Base-by-base conservation (phyloP, 2,797 vertebrate genomes). In the Acrossocheilus wenchowensis region DNA sequence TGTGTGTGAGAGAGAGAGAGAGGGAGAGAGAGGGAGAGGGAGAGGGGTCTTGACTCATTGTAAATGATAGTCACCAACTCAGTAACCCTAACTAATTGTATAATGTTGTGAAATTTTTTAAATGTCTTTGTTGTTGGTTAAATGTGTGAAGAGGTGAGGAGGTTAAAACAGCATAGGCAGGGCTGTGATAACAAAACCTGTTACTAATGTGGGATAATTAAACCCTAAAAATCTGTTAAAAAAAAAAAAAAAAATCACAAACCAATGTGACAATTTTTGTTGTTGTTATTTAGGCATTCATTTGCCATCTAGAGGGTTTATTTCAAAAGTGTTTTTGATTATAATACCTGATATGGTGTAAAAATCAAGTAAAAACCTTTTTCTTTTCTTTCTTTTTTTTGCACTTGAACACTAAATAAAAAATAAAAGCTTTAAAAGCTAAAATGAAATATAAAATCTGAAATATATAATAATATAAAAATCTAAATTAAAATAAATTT, bases 21-120 rank as follows among this genome's bases (percentile, higher is more conserved):
- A n/a, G n/a, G n/a, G n/a, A n/a, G n/a, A 26, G 26, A 26, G 26
- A 26, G 26, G 1, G 26, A 26, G 26, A 26, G 52, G 30, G 84
- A 68, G 60, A 86, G 82, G 60, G 41, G 74, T 87, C 64, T 88
- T 85, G 72, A 69, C 81, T 86, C 72, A 34, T 48, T 87, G 81
- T 87, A 89, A 84, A 57, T 48, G 78, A 89, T 87, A 88, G 85
- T 72, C 64, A 73, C 26, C 14, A 30, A 74, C 23, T 82, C 41
- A 57, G 30, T 83, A 81, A 74, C 78, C 26, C 30, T n/a, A 48
- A 73, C 78, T 88, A 84, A 86, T 85, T 57, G 73, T 74, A 10
- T 77, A 60, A 81, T 71, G 30, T 72, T 48, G 64, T 74, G 43
- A 77, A 14, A 34, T 54, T 52, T 85, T 50, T 52, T 62, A 77